Base-by-base conservation (phyloP, 1,140 invertebrate genomes). In the Oscheius sp. region DNA sequence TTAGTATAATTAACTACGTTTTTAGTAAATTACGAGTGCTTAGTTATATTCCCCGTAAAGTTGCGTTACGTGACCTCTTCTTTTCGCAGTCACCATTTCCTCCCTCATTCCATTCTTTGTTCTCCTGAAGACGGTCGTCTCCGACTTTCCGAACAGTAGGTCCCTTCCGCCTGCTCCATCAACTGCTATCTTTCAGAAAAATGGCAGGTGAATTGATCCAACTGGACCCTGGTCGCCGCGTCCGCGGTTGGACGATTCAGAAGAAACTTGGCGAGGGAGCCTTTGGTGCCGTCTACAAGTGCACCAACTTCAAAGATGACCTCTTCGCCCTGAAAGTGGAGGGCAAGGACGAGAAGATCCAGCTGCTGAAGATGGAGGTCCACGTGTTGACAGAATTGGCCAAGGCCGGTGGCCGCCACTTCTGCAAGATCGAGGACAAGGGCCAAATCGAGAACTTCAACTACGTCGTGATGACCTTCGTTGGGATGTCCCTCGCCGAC, bases 231-330 rank as follows among this genome's bases (percentile, higher is more conserved):
- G 61, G 61, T 7, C 31, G 32, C 10, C 15, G 23, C 7, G 61
- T 63, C 26, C 32, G 36, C 42, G 67, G 73, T 13, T 79, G 79
- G 78, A 69, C 38, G 26, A 75, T 80, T 45, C 68, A 78, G 13
- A 80, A 80, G 61, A 80, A 80, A 68, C 71, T 80, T 10, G 79
- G 79, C 13, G 79, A 80, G 49, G 79, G 79, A 4, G 73, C 70
- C 15, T 81, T 80, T 35, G 77, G 78, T 15, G 78, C 78, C 7
- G 78, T 79, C 29, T 79, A 80, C 70, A 76, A 74, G 69, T 76
- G 74, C 38, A 38, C 28, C 32, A 75, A 79, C 32, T 18, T 20
- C 23, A 74, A 70, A 36, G 63, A 80, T 36, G 61, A 71, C 20
- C 32, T 75, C 18, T 78, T 67, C 34, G 77, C 77, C 3, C 36